Conservation (phyloP, 2,113 vertebrate genomes). For the Phyllopteryx taeniolatus region DNA sequence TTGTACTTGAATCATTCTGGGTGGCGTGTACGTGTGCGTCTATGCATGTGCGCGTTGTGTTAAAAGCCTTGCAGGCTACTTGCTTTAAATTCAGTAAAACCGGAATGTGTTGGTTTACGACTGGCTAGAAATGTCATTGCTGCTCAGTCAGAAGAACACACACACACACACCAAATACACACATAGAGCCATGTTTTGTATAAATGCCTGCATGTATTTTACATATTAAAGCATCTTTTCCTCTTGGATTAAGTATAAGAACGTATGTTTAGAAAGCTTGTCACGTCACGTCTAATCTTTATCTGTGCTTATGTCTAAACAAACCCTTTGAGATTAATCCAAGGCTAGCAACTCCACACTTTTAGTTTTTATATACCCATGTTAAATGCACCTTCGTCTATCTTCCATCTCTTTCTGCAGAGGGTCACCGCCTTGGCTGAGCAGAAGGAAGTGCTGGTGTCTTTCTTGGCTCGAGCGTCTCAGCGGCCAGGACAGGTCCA, state of each 20-base stretch:
- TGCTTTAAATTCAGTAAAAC: conserved; percentile 51
- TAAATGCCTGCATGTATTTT: conserved; percentile 1
- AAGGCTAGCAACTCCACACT: background rate
- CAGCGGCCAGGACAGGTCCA: conserved; percentile 77
- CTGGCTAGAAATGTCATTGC: conserved; percentile 60
- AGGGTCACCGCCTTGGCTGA: conserved; percentile 76
- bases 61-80: conserved; percentile 63
- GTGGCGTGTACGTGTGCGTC: conserved; percentile 8
- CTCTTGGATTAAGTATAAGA: background rate
- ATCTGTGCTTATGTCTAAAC: background rate
- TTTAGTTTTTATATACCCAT: background rate
- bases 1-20: conserved; percentile 62
- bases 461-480: conserved; percentile 67
- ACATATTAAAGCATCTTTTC: background rate
- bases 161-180: conserved; percentile 3
- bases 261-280: background rate
- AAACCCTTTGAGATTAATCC: background rate
- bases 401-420: conserved; percentile 74
- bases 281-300: background rate
- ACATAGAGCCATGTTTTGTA: conserved; percentile 1
- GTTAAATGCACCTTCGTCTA: background rate
- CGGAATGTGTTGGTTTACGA: conserved; percentile 45
- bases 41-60: conserved; percentile 24
- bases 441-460: conserved; percentile 70
- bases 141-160: conserved; percentile 37